These are phyloP conservation scores for Taurulus bubalis DNA, from an alignment of 2,113 vertebrate genomes.

Conservation along the genomic window DNA sequence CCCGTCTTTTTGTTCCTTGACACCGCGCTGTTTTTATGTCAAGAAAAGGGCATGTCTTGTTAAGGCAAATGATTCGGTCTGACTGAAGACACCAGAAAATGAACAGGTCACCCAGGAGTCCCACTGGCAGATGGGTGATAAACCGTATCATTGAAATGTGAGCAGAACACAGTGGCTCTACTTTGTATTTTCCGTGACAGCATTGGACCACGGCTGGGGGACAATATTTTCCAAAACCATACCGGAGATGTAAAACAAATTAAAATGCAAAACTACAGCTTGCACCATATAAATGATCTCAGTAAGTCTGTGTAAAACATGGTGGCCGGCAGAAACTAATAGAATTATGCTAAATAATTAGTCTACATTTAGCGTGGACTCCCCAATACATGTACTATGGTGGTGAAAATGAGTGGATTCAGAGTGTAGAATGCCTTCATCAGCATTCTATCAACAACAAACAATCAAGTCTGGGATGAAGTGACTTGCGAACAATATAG, in stretches of 20 bases:
- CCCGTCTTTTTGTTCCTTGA: conserved; percentile 25
- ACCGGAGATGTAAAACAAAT: conserved; percentile 6
- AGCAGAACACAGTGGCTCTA: conserved; percentile 39
- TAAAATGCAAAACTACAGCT: conserved; percentile 27
- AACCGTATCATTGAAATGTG: conserved; percentile 69
- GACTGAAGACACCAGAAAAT: conserved; percentile 41
- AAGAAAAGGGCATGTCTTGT: conserved; percentile 54
- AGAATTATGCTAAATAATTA: not conserved
- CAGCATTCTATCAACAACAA: conserved; percentile 20
- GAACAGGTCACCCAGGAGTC: conserved; percentile 54
- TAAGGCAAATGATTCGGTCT: conserved; percentile 54
- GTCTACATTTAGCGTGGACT: not conserved
- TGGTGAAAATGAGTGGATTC: conserved; percentile 3
- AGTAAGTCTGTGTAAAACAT: conserved; percentile 5
- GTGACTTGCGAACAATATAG: conserved; percentile 28
- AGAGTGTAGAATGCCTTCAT: not conserved
- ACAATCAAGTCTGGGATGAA: conserved; percentile 18
- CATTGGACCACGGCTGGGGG: not conserved
- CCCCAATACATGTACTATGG: not conserved
- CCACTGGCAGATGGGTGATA: conserved; percentile 55
- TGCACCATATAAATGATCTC: not conserved
- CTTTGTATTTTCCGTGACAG: conserved; percentile 17
- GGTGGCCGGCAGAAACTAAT: not conserved
- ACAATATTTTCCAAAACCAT: conserved; percentile 19
- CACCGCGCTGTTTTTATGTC: conserved; percentile 34